Evolutionary conservation across 1,140 invertebrate species (phyloP).

Genomic region (Euwallacea fornicatus): DNA sequence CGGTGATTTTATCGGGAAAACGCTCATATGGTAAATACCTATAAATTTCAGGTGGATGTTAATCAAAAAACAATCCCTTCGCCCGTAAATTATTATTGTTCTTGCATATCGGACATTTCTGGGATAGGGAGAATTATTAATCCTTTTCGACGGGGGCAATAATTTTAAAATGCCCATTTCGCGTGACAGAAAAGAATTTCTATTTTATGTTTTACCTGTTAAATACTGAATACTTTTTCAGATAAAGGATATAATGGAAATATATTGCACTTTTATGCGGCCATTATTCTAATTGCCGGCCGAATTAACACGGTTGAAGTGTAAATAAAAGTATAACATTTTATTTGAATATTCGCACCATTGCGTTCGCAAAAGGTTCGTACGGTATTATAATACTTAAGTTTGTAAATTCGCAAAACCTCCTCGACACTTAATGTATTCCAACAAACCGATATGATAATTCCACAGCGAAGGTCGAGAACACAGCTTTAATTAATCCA

Average conservation of each 20-base stretch:
- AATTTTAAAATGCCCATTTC: constrained; percentile 37
- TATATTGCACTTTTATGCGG: constrained; percentile 33
- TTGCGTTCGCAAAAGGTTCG: no score
- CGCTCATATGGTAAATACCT: no score
- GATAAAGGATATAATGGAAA: constrained; percentile 30
- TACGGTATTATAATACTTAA: no score
- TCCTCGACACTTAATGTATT: constrained; percentile 2
- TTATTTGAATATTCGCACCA: constrained; percentile 3
- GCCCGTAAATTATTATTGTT: constrained; percentile 13
- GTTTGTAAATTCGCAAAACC: neutral
- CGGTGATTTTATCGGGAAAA: no score
- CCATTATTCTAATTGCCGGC: constrained; percentile 30
- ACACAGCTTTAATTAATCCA: constrained; percentile 30
- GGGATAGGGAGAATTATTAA: constrained; percentile 33
- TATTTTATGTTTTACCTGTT: constrained; percentile 37
- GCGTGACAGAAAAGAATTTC: constrained; percentile 38
- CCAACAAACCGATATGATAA: constrained; percentile 19
- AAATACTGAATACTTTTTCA: constrained; percentile 31
- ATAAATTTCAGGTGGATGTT: no score
- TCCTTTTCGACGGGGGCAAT: constrained; percentile 30
- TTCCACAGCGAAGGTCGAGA: constrained; percentile 4
- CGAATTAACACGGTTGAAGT: constrained; percentile 17
- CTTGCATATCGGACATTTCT: constrained; percentile 26
- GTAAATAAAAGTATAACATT: constrained; percentile 29
- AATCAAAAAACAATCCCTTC: neutral